Base-by-base conservation (phyloP, 2,888 invertebrate genomes). In the Chalcis sispes region DNA sequence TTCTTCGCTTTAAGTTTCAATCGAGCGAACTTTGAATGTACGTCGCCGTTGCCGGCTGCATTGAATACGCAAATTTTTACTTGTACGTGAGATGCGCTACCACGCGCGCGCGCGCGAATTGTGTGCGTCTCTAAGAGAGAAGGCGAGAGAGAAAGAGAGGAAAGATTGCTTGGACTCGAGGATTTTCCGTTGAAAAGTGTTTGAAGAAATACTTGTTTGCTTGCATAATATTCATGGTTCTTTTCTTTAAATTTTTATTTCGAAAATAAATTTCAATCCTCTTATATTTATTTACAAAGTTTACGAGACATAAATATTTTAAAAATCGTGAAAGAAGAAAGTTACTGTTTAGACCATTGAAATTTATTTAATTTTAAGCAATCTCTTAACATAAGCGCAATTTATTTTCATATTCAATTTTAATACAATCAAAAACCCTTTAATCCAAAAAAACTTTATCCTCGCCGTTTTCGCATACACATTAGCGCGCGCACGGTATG, bases 41-140 rank as follows among this genome's bases (percentile, higher is more conserved):
- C 59, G 23, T n/a, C 40, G 18, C 36, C 18, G 3, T 40, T 42
- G 27, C 25, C 13, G n/a, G 23, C 42, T 32, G 62, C 64, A 69
- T 70, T 72, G 72, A 69, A 72, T 69, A 70, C 69, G 72, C 59
- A 77, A 77, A 77, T 72, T 69, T 64, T 42, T 13, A n/a, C n/a
- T 8, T 27, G 56, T 46, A 40, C 56, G 27, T 15, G 52, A 8
- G 13, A 10, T 36, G n/a, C n/a, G n/a, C n/a, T n/a, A n/a, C n/a
- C n/a, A n/a, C n/a, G n/a, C n/a, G n/a, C n/a, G n/a, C n/a, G n/a
- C n/a, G n/a, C n/a, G n/a, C n/a, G n/a, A n/a, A n/a, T 13, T 27
- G 29, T 2, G 40, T 32, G 15, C 7, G 27, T 29, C 29, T 13
- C 23, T 48, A 18, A 50, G 20, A 52, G 46, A 58, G 32, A 46